Percentiles rank a stretch among this genome's conserved stretches.
These are phyloP conservation scores for Menidia beryllina DNA, from an alignment of 2,113 vertebrate species.

Conservation along the genomic window DNA sequence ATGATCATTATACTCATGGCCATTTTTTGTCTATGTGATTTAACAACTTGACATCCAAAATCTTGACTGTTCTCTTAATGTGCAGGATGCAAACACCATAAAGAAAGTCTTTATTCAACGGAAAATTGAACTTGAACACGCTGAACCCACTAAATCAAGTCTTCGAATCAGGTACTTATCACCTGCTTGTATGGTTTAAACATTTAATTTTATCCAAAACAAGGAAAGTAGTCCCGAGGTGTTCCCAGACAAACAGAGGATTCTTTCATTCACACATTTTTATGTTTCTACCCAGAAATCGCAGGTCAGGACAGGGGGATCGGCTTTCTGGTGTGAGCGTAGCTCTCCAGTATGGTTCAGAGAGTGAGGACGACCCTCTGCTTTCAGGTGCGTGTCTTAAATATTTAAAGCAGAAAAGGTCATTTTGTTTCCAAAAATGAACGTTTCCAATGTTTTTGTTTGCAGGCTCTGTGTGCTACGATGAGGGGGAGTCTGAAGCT, in stretches of 20 bases:
- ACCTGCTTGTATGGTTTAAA: background rate
- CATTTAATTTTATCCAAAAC: background rate
- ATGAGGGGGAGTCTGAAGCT: slow-evolving; percentile 93
- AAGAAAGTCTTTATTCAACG: slow-evolving; percentile 98
- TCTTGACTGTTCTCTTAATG: slow-evolving; percentile 44
- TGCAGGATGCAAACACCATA: slow-evolving; percentile 96
- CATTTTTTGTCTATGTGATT: background rate
- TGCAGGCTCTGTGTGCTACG: slow-evolving; percentile 86
- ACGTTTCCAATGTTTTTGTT: background rate
- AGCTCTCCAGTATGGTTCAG: slow-evolving; percentile 94
- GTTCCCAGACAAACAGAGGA: background rate
- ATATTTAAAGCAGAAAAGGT: background rate
- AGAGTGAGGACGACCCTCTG: slow-evolving; percentile 95
- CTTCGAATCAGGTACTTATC: slow-evolving; percentile 91
- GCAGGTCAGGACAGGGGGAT: slow-evolving; percentile 93
- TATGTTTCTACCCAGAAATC: slow-evolving; percentile 85
- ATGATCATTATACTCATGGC: background rate
- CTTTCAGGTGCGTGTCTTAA: slow-evolving; percentile 85
- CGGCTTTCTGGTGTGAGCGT: slow-evolving; percentile 93
- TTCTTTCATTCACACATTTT: background rate
- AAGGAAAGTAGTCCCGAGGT: background rate
- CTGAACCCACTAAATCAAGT: slow-evolving; percentile 94
- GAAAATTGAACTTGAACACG: slow-evolving; percentile 95
- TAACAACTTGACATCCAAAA: background rate
- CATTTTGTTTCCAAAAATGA: background rate